Conservation (phyloP, 1,140 invertebrate species). For the Samia ricini region DNA sequence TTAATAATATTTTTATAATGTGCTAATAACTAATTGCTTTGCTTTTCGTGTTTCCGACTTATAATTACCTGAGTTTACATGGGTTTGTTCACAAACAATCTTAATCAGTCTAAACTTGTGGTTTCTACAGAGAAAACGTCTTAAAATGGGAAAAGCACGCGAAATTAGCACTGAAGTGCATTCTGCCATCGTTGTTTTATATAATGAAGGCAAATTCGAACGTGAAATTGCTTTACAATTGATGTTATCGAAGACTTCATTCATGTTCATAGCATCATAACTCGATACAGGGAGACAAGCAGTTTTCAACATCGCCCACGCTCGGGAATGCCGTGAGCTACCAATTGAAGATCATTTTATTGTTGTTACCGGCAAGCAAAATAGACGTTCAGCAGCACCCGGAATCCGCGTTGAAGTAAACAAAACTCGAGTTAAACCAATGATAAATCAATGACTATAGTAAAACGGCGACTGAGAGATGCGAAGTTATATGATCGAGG, state of each 20-base stretch:
- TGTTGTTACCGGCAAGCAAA: too few relatives aligned
- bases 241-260: conserved; percentile 1
- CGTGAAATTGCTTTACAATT: conserved; percentile 8
- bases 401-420: too few relatives aligned
- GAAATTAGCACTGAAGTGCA: background rate
- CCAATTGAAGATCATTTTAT: too few relatives aligned
- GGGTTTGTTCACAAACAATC: background rate
- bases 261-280: conserved; percentile 1
- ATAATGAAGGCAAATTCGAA: conserved; percentile 8
- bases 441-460: too few relatives aligned
- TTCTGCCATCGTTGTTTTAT: conserved; percentile 4
- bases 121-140: background rate
- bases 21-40: background rate
- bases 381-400: too few relatives aligned
- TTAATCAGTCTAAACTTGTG: background rate
- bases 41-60: background rate
- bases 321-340: background rate
- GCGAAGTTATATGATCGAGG: too few relatives aligned
- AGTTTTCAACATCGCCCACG: conserved; percentile 15
- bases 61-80: background rate
- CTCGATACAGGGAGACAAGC: conserved; percentile 7
- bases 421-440: too few relatives aligned
- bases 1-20: conserved; percentile 2
- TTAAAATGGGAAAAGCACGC: background rate
- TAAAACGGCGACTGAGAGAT: too few relatives aligned